phyloP scores from a whole-genome alignment of 1,140 invertebrate species.

The Drosophila punjabiensis region DNA sequence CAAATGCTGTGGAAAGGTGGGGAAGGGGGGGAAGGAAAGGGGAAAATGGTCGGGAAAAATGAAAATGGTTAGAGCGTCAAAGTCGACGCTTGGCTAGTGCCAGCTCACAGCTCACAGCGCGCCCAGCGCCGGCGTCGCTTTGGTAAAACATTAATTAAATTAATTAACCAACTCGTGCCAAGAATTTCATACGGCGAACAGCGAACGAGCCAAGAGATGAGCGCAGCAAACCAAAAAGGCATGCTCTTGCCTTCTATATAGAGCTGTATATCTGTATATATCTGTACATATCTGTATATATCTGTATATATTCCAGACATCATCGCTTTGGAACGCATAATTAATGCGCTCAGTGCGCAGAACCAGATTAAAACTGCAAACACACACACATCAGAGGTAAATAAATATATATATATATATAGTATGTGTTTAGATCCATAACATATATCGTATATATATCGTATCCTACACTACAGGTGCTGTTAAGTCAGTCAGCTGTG shows the following conservation, averaged over 20 bases:
- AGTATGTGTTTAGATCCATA: background rate
- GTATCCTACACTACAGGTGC: conserved; percentile 17
- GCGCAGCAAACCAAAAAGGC: conserved; percentile 42
- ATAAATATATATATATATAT: background rate
- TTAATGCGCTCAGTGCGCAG: conserved; percentile 83
- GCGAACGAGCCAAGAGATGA: conserved; percentile 19
- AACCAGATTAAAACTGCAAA: conserved; percentile 77
- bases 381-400: background rate
- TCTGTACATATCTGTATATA: background rate
- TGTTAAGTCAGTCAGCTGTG: conserved; percentile 36
- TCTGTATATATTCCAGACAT: conserved; percentile 43
- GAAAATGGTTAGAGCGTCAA: conserved; percentile 37
- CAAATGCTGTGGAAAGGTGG: conserved; percentile 12
- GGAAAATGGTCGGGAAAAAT: conserved; percentile 23
- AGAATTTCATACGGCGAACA: conserved; percentile 60
- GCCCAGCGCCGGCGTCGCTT: conserved; percentile 61
- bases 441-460: conserved; percentile 1
- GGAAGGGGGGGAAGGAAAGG: conserved; percentile 11
- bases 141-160: conserved; percentile 83
- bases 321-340: conserved; percentile 80
- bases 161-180: conserved; percentile 83
- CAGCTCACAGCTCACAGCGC: conserved; percentile 4
- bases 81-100: conserved; percentile 33
- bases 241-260: conserved; percentile 1
- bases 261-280: background rate